These are phyloP conservation scores for Gobiocypris rarus DNA, from an alignment of 2,113 vertebrate genomes.

Conservation along the genomic window DNA sequence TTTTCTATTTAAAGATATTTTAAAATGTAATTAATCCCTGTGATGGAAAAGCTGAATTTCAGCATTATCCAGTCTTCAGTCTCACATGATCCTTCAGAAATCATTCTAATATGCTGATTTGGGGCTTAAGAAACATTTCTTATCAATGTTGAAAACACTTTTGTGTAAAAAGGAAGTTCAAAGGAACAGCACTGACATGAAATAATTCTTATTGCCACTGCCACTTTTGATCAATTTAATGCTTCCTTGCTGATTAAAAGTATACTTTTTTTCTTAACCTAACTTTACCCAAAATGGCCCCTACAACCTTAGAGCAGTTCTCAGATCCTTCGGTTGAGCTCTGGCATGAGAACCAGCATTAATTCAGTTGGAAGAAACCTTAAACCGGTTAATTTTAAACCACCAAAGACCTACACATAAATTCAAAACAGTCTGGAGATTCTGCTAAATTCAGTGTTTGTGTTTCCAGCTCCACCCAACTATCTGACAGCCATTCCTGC, in stretches of 20 bases:
- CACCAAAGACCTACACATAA: conserved; percentile 35
- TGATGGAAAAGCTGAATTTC: too few relatives aligned
- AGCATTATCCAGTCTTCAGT: too few relatives aligned
- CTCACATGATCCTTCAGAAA: too few relatives aligned
- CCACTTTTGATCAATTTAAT: neutral
- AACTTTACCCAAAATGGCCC: neutral
- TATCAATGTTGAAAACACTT: too few relatives aligned
- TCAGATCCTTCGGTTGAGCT: neutral
- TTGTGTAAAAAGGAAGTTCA: too few relatives aligned
- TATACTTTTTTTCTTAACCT: too few relatives aligned
- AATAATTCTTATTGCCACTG: too few relatives aligned
- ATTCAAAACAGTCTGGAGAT: conserved; percentile 25
- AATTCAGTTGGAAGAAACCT: neutral
- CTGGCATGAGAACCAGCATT: neutral
- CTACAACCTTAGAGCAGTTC: neutral
- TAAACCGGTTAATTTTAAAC: neutral
- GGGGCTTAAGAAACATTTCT: too few relatives aligned
- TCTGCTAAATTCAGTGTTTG: conserved; percentile 34
- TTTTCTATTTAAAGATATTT: too few relatives aligned
- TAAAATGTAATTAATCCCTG: too few relatives aligned
- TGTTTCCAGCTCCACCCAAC: conserved; percentile 38
- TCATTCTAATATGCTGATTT: too few relatives aligned
- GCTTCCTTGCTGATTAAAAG: neutral
- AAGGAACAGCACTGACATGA: too few relatives aligned
- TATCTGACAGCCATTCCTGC: neutral